A percentile compares a stretch with the other conserved stretches of the same genome.
phyloP scores from a whole-genome alignment of 2,888 invertebrate species.

The Macrosoma leucophasiata region DNA sequence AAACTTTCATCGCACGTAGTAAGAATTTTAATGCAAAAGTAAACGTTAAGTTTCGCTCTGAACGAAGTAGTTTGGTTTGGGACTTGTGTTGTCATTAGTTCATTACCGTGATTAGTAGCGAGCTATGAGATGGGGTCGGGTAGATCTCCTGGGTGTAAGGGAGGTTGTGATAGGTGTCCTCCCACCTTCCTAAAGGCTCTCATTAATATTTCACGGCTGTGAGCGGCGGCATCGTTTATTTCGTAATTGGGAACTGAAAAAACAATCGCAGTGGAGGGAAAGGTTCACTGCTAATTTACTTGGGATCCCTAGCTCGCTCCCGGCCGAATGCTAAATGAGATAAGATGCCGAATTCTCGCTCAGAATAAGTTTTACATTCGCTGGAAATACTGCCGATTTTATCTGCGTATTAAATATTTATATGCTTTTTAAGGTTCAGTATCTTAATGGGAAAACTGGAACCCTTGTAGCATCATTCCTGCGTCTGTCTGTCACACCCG shows the following conservation, averaged over 20 bases:
- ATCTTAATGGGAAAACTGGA: too few relatives aligned
- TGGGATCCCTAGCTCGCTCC: constrained; percentile 33
- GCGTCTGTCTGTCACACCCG: too few relatives aligned
- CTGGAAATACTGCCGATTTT: too few relatives aligned
- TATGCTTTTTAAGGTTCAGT: too few relatives aligned
- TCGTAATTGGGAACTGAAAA: constrained; percentile 62
- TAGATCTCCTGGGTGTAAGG: constrained; percentile 25
- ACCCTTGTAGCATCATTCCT: too few relatives aligned
- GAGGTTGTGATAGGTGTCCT: constrained; percentile 18
- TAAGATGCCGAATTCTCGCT: too few relatives aligned
- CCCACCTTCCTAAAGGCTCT: constrained; percentile 40
- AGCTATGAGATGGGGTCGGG: constrained; percentile 21
- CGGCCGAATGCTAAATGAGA: constrained; percentile 45
- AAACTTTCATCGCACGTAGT: too few relatives aligned
- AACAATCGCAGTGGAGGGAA: constrained; percentile 48
- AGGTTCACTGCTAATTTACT: constrained; percentile 55
- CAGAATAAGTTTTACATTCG: too few relatives aligned
- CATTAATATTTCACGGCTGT: constrained; percentile 65
- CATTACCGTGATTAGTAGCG: constrained; percentile 60
- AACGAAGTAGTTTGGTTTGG: constrained; percentile 38
- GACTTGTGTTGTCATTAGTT: constrained; percentile 66
- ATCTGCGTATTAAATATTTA: constrained; percentile 14
- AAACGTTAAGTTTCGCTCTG: too few relatives aligned
- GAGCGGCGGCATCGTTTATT: constrained; percentile 52
- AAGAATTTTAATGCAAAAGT: too few relatives aligned